A percentile compares a stretch with the other conserved stretches of the same genome.
phyloP scores from a whole-genome alignment of 92 coral and sea anemone genomes.

The Actinernus sp. region DNA sequence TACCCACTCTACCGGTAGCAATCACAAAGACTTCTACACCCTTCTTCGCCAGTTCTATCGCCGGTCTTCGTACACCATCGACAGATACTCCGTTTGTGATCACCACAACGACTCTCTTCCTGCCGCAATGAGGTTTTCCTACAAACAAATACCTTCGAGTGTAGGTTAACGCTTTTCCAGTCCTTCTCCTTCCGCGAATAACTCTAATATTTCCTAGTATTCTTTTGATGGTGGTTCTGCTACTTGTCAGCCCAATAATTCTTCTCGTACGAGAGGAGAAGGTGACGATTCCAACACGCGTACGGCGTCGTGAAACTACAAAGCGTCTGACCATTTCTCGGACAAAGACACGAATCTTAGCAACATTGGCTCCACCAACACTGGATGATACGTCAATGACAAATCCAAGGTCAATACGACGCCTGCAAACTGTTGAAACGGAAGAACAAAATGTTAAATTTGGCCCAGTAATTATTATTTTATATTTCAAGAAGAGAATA shows the following conservation, averaged over 20 bases:
- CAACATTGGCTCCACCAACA: constrained; percentile 32
- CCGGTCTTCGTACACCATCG: constrained; percentile 31
- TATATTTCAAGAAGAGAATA: not conserved
- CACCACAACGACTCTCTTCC: constrained; percentile 38
- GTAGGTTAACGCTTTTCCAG: constrained; percentile 42
- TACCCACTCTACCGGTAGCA: constrained; percentile 11
- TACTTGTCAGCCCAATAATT: constrained; percentile 5
- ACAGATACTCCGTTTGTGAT: constrained; percentile 37
- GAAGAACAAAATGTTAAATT: not conserved
- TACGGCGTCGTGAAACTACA: constrained; percentile 37
- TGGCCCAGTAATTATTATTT: not conserved
- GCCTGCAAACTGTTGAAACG: constrained; percentile 38
- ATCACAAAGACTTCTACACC: constrained; percentile 54
- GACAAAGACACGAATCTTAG: constrained; percentile 38
- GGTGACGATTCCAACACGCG: constrained; percentile 56
- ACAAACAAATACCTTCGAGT: constrained; percentile 30
- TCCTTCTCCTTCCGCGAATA: constrained; percentile 31
- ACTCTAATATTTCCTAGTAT: constrained; percentile 18
- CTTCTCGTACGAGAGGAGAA: constrained; percentile 40
- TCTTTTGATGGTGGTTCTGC: constrained; percentile 1
- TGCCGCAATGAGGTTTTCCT: constrained; percentile 48
- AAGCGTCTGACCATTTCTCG: constrained; percentile 69
- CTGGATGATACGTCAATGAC: constrained; percentile 75
- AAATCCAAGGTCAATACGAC: constrained; percentile 63
- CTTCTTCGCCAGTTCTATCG: constrained; percentile 16